Percentiles rank a stretch among this genome's conserved stretches.
phyloP scores from a whole-genome alignment of 2,113 vertebrate genomes.

The Phoenicopterus ruber region DNA sequence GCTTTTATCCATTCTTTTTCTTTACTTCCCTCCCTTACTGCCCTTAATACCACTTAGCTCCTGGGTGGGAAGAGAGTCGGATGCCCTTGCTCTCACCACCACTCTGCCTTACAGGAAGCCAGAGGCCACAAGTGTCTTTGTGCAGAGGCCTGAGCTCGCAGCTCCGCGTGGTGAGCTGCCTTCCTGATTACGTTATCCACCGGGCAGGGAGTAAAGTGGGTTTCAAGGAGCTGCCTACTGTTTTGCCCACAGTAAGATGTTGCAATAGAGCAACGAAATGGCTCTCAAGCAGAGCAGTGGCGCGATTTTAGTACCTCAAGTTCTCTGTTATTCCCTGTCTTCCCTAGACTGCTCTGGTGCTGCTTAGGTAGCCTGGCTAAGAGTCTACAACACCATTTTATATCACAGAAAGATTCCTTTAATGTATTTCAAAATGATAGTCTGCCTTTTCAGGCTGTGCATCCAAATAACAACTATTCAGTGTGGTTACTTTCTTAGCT shows the following conservation, averaged over 20 bases:
- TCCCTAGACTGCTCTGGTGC: neutral
- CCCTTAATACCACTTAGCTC: neutral
- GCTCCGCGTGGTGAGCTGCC: neutral
- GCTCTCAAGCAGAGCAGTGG: slow-evolving; percentile 11
- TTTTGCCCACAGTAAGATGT: neutral
- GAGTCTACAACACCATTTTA: neutral
- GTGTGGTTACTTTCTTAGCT: neutral
- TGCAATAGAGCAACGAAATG: neutral
- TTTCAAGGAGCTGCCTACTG: slow-evolving; percentile 31
- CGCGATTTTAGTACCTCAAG: neutral
- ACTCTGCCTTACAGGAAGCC: neutral
- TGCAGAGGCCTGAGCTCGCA: neutral
- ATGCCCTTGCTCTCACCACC: neutral
- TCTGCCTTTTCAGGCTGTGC: neutral
- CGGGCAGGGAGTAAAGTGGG: neutral
- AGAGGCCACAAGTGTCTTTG: neutral
- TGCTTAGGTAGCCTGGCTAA: neutral
- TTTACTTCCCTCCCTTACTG: neutral
- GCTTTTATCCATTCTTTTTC: neutral
- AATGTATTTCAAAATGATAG: neutral
- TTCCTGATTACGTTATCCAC: neutral
- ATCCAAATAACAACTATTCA: neutral
- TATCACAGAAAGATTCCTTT: neutral
- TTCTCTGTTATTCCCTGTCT: neutral
- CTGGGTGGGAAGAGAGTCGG: neutral